phyloP scores from a whole-genome alignment of 2,888 invertebrate species.

The Oxycera nigricornis region DNA sequence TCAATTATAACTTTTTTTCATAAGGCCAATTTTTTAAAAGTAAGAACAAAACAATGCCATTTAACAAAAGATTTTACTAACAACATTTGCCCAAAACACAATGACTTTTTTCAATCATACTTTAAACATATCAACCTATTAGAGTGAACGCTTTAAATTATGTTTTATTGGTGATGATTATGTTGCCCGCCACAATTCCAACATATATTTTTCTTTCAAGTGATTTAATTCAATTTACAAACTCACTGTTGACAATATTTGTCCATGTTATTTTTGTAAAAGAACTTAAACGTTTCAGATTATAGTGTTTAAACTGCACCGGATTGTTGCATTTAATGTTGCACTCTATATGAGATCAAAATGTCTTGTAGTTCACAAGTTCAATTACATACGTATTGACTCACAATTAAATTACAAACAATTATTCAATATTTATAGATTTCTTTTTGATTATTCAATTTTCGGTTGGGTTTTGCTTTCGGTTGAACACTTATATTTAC shows the following conservation, averaged over 20 bases:
- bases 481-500: background rate
- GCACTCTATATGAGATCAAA: background rate
- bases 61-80: background rate
- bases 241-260: constrained; percentile 4
- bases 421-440: background rate
- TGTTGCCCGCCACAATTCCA: background rate
- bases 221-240: background rate
- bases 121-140: background rate
- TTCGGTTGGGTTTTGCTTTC: background rate
- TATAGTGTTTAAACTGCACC: constrained; percentile 3
- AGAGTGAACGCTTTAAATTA: constrained; percentile 9
- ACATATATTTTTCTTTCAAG: constrained; percentile 11
- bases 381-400: background rate
- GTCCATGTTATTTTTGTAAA: constrained; percentile 2
- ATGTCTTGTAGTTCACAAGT: constrained; percentile 20
- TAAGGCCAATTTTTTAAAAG: constrained; percentile 25
- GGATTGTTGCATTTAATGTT: constrained; percentile 9
- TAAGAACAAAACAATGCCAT: background rate
- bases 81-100: background rate
- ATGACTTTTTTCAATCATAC: background rate
- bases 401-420: background rate
- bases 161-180: background rate
- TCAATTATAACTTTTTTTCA: constrained; percentile 29
- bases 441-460: background rate
- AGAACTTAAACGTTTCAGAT: background rate